Evolutionary conservation across 2,888 invertebrate species (phyloP).

Genomic region (Melanotus villosus): DNA sequence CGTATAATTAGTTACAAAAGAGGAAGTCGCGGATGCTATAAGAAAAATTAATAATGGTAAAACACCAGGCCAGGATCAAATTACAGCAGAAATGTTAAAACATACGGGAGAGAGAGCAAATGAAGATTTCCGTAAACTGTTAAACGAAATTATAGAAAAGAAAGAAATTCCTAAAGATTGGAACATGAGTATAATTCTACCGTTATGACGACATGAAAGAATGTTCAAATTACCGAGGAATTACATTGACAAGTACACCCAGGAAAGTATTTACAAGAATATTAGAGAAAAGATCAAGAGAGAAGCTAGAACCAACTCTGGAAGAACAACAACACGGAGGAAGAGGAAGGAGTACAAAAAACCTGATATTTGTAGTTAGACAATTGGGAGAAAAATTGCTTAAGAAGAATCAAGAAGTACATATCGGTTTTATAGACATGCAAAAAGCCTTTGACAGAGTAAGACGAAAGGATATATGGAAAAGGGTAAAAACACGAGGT

Average conservation of each 20-base stretch:
- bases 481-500: constrained; percentile 5
- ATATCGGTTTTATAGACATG: constrained; percentile 15
- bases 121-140: not conserved
- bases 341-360: constrained; percentile 8
- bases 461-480: constrained; percentile 18
- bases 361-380: constrained; percentile 24
- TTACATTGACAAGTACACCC: constrained; percentile 27
- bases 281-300: constrained; percentile 25
- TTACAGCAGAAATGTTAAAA: not conserved
- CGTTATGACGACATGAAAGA: not conserved
- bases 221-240: constrained; percentile 21
- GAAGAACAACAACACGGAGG: constrained; percentile 10
- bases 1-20: not conserved
- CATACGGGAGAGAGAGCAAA: no score
- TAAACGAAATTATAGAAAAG: constrained; percentile 8
- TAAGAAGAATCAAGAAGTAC: constrained; percentile 12
- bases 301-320: constrained; percentile 19
- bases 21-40: no score
- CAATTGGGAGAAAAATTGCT: constrained; percentile 20
- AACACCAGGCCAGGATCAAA: not conserved
- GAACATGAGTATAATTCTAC: no score
- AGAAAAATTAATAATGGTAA: not conserved
- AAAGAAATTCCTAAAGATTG: constrained; percentile 11
- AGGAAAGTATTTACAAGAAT: constrained; percentile 25
- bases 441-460: constrained; percentile 24